Conservation (phyloP, 2,113 vertebrate species). For the Gymnogyps californianus region DNA sequence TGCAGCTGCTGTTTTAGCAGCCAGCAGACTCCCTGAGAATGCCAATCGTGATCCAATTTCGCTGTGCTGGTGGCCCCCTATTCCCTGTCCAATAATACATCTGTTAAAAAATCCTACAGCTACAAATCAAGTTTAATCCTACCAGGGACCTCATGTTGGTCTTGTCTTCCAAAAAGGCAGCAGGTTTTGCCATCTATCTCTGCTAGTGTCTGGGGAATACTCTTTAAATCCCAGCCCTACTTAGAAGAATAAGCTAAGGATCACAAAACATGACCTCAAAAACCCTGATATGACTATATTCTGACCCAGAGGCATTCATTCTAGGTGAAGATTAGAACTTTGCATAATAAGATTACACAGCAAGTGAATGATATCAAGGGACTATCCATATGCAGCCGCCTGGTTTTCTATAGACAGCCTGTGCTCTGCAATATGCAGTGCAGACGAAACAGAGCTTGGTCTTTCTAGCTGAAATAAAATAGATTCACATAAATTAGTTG, state of each 20-base stretch:
- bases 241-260: constrained; percentile 91
- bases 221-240: constrained; percentile 89
- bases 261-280: constrained; percentile 90
- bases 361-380: constrained; percentile 99
- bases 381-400: constrained; percentile 97
- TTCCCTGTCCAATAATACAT: constrained; percentile 95
- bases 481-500: constrained; percentile 91
- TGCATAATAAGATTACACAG: constrained; percentile 99
- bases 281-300: constrained; percentile 94
- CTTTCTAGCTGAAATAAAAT: constrained; percentile 86
- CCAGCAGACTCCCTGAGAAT: constrained; percentile 81
- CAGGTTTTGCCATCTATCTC: constrained; percentile 81
- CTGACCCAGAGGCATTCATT: constrained; percentile 92
- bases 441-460: constrained; percentile 75
- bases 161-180: constrained; percentile 86
- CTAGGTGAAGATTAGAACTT: constrained; percentile 99
- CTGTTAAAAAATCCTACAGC: constrained; percentile 92
- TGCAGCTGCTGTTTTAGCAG: constrained; percentile 88
- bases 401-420: constrained; percentile 90
- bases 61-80: constrained; percentile 87
- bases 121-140: constrained; percentile 96
- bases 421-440: constrained; percentile 78
- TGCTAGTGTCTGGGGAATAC: constrained; percentile 85
- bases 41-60: constrained; percentile 90
- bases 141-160: constrained; percentile 91